These are phyloP conservation scores for Proales similis DNA, from an alignment of 1,140 invertebrate genomes.

Conservation along the genomic window DNA sequence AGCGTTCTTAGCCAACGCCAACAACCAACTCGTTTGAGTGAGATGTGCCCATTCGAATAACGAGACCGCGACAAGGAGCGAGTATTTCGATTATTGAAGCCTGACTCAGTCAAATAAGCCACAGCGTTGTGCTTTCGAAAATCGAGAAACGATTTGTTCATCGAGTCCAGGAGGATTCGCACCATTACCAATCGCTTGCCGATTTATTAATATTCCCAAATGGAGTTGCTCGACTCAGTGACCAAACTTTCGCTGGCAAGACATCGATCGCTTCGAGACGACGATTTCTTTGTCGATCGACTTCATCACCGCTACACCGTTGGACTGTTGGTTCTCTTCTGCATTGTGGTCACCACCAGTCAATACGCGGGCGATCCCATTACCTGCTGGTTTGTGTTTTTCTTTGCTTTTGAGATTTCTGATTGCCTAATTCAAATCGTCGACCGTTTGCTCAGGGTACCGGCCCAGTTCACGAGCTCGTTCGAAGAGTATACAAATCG, in stretches of 20 bases:
- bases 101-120: too few species aligned
- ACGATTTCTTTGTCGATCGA: constrained; percentile 34
- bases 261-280: constrained; percentile 13
- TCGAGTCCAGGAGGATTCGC: too few species aligned
- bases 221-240: constrained; percentile 35
- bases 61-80: too few species aligned
- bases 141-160: too few species aligned
- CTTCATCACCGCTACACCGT: constrained; percentile 37
- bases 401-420: neutral
- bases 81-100: too few species aligned
- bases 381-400: constrained; percentile 39
- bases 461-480: constrained; percentile 40
- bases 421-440: neutral
- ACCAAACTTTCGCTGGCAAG: constrained; percentile 27
- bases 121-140: too few species aligned
- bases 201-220: too few species aligned
- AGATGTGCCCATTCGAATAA: too few species aligned
- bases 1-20: too few species aligned
- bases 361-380: constrained; percentile 39
- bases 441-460: constrained; percentile 39
- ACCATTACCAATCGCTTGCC: too few species aligned
- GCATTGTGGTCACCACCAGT: constrained; percentile 16
- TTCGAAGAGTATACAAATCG: constrained; percentile 40
- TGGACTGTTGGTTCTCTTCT: constrained; percentile 29
- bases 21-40: too few species aligned